Evolutionary conservation across 2,888 invertebrate genomes (phyloP).

Genomic region (Tenthredo notha): DNA sequence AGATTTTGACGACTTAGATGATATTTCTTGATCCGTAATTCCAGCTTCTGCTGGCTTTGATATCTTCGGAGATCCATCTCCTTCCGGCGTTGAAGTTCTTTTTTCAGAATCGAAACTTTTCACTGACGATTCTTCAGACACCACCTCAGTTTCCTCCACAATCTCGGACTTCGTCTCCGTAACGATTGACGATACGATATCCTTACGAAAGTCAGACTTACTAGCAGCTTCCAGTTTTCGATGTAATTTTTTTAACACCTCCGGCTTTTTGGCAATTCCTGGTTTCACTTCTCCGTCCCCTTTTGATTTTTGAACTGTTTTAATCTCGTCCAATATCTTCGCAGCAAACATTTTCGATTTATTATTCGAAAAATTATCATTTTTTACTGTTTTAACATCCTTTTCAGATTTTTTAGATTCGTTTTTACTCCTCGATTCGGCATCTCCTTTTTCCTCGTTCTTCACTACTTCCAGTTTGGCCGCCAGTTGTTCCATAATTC

Average conservation of each 20-base stretch:
- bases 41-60: neutral
- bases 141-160: slow-evolving; percentile 10
- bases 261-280: slow-evolving; percentile 35
- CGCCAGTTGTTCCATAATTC: slow-evolving; percentile 39
- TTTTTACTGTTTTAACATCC: neutral
- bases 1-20: neutral
- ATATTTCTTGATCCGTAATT: neutral
- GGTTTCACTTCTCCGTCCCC: slow-evolving; percentile 22
- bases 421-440: slow-evolving; percentile 49
- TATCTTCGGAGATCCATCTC: neutral
- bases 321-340: slow-evolving; percentile 40
- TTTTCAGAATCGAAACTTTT: slow-evolving; percentile 38
- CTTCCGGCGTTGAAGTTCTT: slow-evolving; percentile 15
- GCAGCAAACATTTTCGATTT: slow-evolving; percentile 47
- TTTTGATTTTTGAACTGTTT: slow-evolving; percentile 34
- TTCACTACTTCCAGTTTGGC: slow-evolving; percentile 20
- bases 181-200: neutral
- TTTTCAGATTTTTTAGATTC: neutral
- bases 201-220: neutral
- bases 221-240: neutral
- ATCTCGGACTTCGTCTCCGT: slow-evolving; percentile 15
- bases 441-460: slow-evolving; percentile 43
- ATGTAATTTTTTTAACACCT: slow-evolving; percentile 31
- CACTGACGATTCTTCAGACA: slow-evolving; percentile 37
- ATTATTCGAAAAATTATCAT: slow-evolving; percentile 36